Conservation (phyloP, 2,797 vertebrate genomes). For the Gila robusta region DNA sequence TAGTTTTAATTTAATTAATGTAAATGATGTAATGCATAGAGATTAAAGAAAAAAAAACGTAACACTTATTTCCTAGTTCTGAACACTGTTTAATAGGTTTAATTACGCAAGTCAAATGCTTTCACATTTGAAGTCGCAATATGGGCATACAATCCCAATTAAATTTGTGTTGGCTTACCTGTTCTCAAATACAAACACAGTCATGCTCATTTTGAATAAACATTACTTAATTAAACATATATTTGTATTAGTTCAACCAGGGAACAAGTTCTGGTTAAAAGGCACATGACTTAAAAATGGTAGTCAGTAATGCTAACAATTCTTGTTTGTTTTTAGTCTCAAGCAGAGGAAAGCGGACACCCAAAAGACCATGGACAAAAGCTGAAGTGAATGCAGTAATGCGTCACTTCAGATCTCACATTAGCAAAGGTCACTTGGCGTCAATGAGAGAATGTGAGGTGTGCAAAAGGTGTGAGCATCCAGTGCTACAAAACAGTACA, state of each 20-base stretch:
- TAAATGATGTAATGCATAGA: too few species aligned
- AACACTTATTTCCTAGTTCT: too few species aligned
- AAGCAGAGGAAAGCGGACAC: not conserved
- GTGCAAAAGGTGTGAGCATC: not conserved
- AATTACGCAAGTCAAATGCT: too few species aligned
- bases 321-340: not conserved
- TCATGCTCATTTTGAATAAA: not conserved
- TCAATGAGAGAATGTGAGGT: not conserved
- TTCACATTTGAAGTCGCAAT: too few species aligned
- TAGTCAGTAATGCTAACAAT: constrained; percentile 2
- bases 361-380: not conserved
- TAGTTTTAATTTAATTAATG: too few species aligned
- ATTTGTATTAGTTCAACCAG: too few species aligned
- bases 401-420: not conserved
- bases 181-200: not conserved
- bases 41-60: too few species aligned
- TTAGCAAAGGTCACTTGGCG: not conserved
- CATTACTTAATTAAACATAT: not conserved
- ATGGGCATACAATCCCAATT: too few species aligned
- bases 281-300: not conserved
- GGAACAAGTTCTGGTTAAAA: not conserved
- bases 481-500: not conserved
- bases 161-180: too few species aligned
- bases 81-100: too few species aligned
- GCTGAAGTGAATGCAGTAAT: not conserved